Evolutionary conservation across 64 coral and sea anemone genomes (phyloP).

Genomic region (Porites lutea): DNA sequence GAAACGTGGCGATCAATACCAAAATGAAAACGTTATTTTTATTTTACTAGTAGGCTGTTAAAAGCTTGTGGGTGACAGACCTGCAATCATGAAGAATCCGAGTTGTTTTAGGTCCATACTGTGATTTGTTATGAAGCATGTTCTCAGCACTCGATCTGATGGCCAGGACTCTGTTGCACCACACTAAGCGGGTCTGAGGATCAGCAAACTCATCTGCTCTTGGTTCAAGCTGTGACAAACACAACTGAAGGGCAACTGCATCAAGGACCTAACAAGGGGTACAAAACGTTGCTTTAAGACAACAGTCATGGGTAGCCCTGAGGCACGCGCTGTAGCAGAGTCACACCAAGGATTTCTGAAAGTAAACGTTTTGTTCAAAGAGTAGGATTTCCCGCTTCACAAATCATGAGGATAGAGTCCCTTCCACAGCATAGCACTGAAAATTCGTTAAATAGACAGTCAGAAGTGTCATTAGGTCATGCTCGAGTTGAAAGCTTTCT

Average conservation of each 20-base stretch:
- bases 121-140: neutral
- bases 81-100: conserved; percentile 24
- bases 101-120: conserved; percentile 8
- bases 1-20: no score
- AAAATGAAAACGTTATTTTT: neutral
- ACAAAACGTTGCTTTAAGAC: no score
- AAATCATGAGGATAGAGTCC: no score
- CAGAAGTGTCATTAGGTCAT: no score
- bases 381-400: no score
- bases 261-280: conserved; percentile 13
- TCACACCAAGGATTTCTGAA: no score
- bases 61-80: neutral
- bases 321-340: no score
- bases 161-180: conserved; percentile 59
- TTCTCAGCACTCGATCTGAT: conserved; percentile 49
- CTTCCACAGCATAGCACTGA: no score
- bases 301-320: no score
- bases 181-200: conserved; percentile 44
- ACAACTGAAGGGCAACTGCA: conserved; percentile 39
- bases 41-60: neutral
- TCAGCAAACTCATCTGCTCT: conserved; percentile 9
- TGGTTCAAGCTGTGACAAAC: conserved; percentile 46
- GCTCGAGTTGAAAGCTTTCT: no score
- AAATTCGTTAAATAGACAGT: no score
- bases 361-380: no score